Evolutionary conservation across 2,113 vertebrate species (phyloP).

Genomic region (Neopipo cinnamomea): DNA sequence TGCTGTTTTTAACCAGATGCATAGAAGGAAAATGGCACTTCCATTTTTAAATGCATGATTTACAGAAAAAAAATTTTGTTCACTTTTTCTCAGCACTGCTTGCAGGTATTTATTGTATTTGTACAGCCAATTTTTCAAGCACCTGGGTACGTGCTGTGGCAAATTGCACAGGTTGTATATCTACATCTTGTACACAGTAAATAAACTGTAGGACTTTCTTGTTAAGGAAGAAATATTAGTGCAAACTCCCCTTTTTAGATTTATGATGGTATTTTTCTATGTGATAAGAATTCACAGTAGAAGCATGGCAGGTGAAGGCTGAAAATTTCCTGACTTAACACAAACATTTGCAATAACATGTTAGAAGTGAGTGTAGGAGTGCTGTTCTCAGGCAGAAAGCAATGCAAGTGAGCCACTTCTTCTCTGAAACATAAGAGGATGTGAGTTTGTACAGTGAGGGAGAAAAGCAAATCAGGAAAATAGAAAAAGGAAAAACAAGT

Average conservation of each 20-base stretch:
- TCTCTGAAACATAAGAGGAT: background rate
- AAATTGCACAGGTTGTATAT: background rate
- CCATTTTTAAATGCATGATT: slow-evolving; percentile 11
- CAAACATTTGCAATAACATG: background rate
- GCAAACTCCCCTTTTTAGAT: background rate
- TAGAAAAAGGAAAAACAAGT: background rate
- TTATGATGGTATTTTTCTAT: background rate
- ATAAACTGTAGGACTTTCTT: background rate
- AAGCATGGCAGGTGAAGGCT: background rate
- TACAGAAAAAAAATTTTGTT: background rate
- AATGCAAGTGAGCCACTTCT: background rate
- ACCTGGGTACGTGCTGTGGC: background rate
- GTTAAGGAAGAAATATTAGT: background rate
- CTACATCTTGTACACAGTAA: background rate
- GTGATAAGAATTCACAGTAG: background rate
- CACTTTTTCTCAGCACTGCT: background rate
- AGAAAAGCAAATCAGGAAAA: background rate
- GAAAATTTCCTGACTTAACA: background rate
- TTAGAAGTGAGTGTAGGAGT: background rate
- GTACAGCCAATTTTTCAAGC: background rate
- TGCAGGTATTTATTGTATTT: background rate
- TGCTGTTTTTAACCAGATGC: background rate
- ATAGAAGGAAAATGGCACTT: background rate
- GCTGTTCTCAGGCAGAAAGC: background rate
- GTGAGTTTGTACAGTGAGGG: background rate